phyloP scores from a whole-genome alignment of 2,888 invertebrate genomes.

The Andrena hattorfiana region DNA sequence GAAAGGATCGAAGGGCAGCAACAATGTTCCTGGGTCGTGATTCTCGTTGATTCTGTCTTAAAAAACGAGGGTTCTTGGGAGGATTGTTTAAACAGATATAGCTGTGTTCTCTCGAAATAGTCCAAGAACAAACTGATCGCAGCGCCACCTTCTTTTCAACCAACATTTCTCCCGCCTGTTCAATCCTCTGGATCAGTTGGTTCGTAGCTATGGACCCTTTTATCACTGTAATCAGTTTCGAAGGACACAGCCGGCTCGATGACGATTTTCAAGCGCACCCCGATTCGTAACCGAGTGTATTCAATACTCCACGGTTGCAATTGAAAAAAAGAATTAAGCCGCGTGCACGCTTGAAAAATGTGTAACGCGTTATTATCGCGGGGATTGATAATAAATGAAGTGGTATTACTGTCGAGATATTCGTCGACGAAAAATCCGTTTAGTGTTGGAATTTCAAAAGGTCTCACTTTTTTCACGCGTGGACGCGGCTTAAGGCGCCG shows the following conservation, averaged over 20 bases:
- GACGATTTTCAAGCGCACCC: slow-evolving; percentile 28
- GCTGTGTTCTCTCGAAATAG: neutral
- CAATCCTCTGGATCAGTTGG: neutral
- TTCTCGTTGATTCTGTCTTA: neutral
- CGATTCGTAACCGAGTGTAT: slow-evolving; percentile 1
- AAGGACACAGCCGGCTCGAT: slow-evolving; percentile 7
- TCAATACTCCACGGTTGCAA: neutral
- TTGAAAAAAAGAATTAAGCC: neutral
- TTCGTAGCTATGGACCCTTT: neutral
- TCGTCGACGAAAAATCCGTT: neutral
- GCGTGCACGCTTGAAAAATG: neutral
- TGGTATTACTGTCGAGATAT: neutral
- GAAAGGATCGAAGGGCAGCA: slow-evolving; percentile 15
- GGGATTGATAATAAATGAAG: no score
- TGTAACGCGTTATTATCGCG: neutral
- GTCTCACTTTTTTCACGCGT: slow-evolving; percentile 2
- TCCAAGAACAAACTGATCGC: slow-evolving; percentile 2
- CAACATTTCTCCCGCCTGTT: neutral
- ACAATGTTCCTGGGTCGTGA: slow-evolving; percentile 21
- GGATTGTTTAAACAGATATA: slow-evolving; percentile 10
- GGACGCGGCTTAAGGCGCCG: neutral
- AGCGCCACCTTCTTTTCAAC: slow-evolving; percentile 6
- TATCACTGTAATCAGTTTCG: neutral
- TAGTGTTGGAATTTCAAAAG: neutral
- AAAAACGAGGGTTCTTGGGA: neutral